Percentiles rank a stretch among this genome's conserved stretches.
Conservation (phyloP, 1,140 invertebrate species). For the Gonatopus flavifemur region DNA sequence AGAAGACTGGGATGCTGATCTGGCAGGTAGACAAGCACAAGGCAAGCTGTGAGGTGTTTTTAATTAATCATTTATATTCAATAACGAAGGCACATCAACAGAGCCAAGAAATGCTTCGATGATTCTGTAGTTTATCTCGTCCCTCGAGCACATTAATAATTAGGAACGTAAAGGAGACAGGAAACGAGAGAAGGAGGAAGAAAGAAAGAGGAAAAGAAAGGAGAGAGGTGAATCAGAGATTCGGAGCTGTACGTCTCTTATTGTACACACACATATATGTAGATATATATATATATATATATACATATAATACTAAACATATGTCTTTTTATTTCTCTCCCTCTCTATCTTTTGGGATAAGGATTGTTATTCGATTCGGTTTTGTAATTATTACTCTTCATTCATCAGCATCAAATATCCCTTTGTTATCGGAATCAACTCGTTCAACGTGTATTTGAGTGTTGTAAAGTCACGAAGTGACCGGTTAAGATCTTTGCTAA, state of each 20-base stretch:
- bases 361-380: no score
- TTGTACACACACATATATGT: no score
- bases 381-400: no score
- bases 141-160: slow-evolving; percentile 24
- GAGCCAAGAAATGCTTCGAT: slow-evolving; percentile 33
- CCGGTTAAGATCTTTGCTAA: slow-evolving; percentile 52
- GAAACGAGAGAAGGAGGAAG: slow-evolving; percentile 30
- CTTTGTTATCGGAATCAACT: no score
- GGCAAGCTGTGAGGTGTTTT: slow-evolving; percentile 32
- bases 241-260: no score
- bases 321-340: no score
- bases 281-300: no score
- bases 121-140: slow-evolving; percentile 43
- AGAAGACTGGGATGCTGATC: slow-evolving; percentile 16
- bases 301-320: no score
- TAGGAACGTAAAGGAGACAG: slow-evolving; percentile 22
- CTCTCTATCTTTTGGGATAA: no score
- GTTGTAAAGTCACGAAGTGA: slow-evolving; percentile 43
- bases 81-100: slow-evolving; percentile 30
- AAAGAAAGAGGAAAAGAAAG: slow-evolving; percentile 23
- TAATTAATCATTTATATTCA: slow-evolving; percentile 46
- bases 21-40: slow-evolving; percentile 11
- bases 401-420: no score
- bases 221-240: slow-evolving; percentile 14
- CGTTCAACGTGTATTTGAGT: no score